phyloP scores from a whole-genome alignment of 1,140 invertebrate genomes.

The Glossosoma conforme region DNA sequence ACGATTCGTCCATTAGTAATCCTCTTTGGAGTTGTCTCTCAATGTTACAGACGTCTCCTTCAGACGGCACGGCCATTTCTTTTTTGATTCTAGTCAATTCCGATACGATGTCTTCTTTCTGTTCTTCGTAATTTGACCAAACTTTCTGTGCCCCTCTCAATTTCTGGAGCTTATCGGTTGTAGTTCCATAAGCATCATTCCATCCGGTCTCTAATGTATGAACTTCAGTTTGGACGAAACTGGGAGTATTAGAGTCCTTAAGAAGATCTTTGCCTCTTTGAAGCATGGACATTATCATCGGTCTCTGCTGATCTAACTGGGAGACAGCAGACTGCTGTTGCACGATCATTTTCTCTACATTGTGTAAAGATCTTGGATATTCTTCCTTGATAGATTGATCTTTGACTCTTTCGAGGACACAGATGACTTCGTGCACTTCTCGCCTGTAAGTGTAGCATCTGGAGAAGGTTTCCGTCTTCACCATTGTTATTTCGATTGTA shows the following conservation, averaged over 20 bases:
- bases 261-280: slow-evolving; percentile 85
- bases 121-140: slow-evolving; percentile 80
- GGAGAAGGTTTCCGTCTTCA: slow-evolving; percentile 85
- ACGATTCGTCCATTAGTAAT: slow-evolving; percentile 64
- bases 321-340: slow-evolving; percentile 76
- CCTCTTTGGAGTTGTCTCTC: slow-evolving; percentile 66
- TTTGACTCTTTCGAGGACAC: slow-evolving; percentile 66
- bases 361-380: slow-evolving; percentile 66
- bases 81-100: slow-evolving; percentile 78
- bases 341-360: slow-evolving; percentile 66
- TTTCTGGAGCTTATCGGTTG: slow-evolving; percentile 75
- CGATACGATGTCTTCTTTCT: slow-evolving; percentile 76
- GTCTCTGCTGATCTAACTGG: slow-evolving; percentile 79
- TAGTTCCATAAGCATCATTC: slow-evolving; percentile 82
- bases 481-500: slow-evolving; percentile 86
- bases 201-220: slow-evolving; percentile 78
- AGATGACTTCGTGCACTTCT: slow-evolving; percentile 80
- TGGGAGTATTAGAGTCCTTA: slow-evolving; percentile 77
- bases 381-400: slow-evolving; percentile 63
- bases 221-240: slow-evolving; percentile 80
- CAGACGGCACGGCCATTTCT: slow-evolving; percentile 57
- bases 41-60: slow-evolving; percentile 49
- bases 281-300: slow-evolving; percentile 83
- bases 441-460: slow-evolving; percentile 88
- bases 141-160: slow-evolving; percentile 79